Conservation (phyloP, 2,888 invertebrate genomes). For the Drosophila stalkeri region DNA sequence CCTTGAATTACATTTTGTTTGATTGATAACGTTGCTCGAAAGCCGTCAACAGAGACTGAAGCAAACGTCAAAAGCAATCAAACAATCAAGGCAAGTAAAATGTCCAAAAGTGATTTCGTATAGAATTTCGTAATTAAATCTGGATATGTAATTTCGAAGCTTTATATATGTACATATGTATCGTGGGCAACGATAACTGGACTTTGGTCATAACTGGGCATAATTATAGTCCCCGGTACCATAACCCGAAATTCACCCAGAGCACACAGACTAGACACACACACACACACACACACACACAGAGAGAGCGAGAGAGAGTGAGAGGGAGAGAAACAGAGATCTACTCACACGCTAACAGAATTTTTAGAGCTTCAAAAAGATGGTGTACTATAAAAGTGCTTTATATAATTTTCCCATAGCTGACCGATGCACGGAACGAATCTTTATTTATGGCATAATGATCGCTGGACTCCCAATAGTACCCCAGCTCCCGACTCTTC, state of each 20-base stretch:
- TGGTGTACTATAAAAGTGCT: slow-evolving; percentile 64
- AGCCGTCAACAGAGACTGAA: slow-evolving; percentile 9
- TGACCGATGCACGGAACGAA: slow-evolving; percentile 70
- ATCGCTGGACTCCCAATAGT: slow-evolving; percentile 58
- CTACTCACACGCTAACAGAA: slow-evolving; percentile 14
- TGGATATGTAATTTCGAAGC: slow-evolving; percentile 44
- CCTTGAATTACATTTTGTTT: slow-evolving; percentile 4
- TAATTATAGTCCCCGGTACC: slow-evolving; percentile 61
- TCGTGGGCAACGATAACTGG: slow-evolving; percentile 63
- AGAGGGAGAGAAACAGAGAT: background rate
- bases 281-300: background rate
- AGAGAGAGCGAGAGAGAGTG: background rate
- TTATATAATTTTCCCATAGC: slow-evolving; percentile 75
- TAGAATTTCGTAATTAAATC: slow-evolving; percentile 50
- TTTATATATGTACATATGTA: slow-evolving; percentile 28
- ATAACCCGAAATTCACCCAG: slow-evolving; percentile 32
- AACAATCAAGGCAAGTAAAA: slow-evolving; percentile 22
- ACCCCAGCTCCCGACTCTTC: slow-evolving; percentile 15
- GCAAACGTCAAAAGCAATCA: slow-evolving; percentile 58
- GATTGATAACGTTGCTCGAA: slow-evolving; percentile 24
- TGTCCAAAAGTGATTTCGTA: slow-evolving; percentile 25
- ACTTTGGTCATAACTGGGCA: slow-evolving; percentile 65
- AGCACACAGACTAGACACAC: slow-evolving; percentile 20
- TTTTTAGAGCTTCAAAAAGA: slow-evolving; percentile 46
- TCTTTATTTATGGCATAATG: slow-evolving; percentile 81